phyloP scores from a whole-genome alignment of 2,113 vertebrate species.

The Plecturocebus donacophilus region DNA sequence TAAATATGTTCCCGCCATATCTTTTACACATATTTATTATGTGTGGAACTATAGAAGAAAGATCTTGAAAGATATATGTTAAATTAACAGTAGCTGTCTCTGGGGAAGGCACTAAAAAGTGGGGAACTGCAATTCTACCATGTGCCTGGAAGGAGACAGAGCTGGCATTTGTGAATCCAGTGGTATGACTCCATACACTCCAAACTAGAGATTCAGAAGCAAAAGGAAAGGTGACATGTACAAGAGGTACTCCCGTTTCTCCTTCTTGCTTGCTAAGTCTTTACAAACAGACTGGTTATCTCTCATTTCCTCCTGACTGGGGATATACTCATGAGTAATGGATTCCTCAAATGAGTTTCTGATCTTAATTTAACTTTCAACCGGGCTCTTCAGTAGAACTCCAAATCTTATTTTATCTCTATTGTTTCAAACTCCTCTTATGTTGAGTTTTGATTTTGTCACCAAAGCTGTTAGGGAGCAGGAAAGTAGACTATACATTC shows the following conservation, averaged over 20 bases:
- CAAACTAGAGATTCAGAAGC: neutral
- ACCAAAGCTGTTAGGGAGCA: neutral
- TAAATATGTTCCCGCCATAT: neutral
- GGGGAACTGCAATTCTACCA: neutral
- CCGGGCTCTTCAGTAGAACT: neutral
- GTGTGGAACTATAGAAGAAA: neutral
- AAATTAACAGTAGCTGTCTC: neutral
- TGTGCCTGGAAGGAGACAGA: neutral
- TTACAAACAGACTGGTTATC: neutral
- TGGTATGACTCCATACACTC: neutral
- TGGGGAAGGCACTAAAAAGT: neutral
- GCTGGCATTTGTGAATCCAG: neutral
- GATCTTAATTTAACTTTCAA: neutral
- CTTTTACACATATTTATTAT: neutral
- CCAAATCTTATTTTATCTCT: neutral
- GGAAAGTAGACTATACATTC: neutral
- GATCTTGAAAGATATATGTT: neutral
- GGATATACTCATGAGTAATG: neutral
- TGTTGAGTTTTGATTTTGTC: conserved; percentile 9
- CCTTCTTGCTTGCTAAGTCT: neutral
- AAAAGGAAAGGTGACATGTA: neutral
- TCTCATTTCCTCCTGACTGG: neutral
- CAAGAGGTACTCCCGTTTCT: no score
- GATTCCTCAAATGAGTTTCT: neutral
- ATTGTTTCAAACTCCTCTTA: neutral